A percentile compares a stretch with the other conserved stretches of the same genome.
These are phyloP conservation scores for Aldabrachelys gigantea DNA, from an alignment of 2,113 vertebrate species.

Conservation along the genomic window DNA sequence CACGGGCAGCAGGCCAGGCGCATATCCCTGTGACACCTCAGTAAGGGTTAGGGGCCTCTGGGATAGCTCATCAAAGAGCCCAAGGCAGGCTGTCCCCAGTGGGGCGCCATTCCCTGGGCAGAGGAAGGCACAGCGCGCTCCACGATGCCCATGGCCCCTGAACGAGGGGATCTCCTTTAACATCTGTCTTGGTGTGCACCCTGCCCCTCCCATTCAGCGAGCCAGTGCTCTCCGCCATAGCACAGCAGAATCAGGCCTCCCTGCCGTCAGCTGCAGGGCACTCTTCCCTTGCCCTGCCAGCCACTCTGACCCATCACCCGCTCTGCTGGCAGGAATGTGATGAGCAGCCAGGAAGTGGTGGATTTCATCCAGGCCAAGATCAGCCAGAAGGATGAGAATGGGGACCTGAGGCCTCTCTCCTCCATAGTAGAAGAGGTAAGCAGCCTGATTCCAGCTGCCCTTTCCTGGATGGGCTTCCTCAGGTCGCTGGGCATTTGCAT, in stretches of 20 bases:
- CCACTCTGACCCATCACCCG: not conserved
- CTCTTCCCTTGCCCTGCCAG: not conserved
- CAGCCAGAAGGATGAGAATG: constrained; percentile 85
- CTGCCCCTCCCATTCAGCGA: not conserved
- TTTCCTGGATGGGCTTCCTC: not conserved
- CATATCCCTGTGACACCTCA: too few species aligned
- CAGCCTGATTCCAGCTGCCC: accelerated
- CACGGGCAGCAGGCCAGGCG: too few species aligned
- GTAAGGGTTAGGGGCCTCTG: not conserved
- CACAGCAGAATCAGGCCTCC: not conserved
- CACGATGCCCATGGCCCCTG: accelerated
- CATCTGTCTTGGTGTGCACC: not conserved
- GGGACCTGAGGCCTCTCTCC: constrained; percentile 84
- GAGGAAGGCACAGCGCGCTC: accelerated
- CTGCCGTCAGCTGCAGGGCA: not conserved
- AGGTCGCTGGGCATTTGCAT: not conserved
- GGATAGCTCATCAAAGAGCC: not conserved
- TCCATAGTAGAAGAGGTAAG: constrained; percentile 95
- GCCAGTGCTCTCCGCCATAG: accelerated
- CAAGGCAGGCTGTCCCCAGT: not conserved
- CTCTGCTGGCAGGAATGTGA: constrained; percentile 89
- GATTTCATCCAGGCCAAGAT: constrained; percentile 95
- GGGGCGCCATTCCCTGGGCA: not conserved
- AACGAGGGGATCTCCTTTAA: not conserved
- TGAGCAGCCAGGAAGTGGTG: constrained; percentile 99